Evolutionary conservation across 1,140 invertebrate genomes (phyloP).

Genomic region (Epicauta chinensis): DNA sequence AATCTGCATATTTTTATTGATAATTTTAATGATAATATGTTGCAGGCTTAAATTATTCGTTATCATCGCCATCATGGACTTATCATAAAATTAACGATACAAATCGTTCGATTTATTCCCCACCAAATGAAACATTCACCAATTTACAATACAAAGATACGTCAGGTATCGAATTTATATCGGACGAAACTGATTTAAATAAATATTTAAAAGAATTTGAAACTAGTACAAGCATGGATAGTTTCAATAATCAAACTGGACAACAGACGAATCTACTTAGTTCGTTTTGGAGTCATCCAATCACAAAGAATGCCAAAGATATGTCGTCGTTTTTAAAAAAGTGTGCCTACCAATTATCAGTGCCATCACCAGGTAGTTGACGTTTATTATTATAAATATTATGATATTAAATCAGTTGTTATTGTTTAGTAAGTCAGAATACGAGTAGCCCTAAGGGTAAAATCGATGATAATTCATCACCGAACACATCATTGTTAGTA

Average conservation of each 20-base stretch:
- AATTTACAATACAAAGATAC: slow-evolving; percentile 32
- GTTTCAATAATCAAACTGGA: slow-evolving; percentile 22
- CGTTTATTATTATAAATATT: slow-evolving; percentile 4
- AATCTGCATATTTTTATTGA: background rate
- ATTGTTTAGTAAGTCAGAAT: slow-evolving; percentile 24
- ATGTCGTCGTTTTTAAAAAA: slow-evolving; percentile 47
- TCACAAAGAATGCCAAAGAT: slow-evolving; percentile 47
- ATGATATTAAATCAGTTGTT: background rate
- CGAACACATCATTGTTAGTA: slow-evolving; percentile 46
- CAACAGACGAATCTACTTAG: slow-evolving; percentile 38
- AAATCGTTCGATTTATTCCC: slow-evolving; percentile 6
- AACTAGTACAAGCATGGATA: slow-evolving; percentile 25
- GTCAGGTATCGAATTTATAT: slow-evolving; percentile 41
- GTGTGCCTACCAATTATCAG: slow-evolving; percentile 51
- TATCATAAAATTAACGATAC: slow-evolving; percentile 20
- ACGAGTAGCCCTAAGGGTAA: slow-evolving; percentile 41
- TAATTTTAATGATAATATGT: slow-evolving; percentile 5
- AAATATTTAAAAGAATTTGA: slow-evolving; percentile 42
- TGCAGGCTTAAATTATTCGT: slow-evolving; percentile 33
- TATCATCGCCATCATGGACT: slow-evolving; percentile 33
- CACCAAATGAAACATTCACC: slow-evolving; percentile 27
- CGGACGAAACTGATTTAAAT: slow-evolving; percentile 43
- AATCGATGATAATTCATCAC: slow-evolving; percentile 46
- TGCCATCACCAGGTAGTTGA: slow-evolving; percentile 44
- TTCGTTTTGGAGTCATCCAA: slow-evolving; percentile 54